A percentile compares a stretch with the other conserved stretches of the same genome.
phyloP scores from a whole-genome alignment of 2,888 invertebrate species.

The Drosophila dives region DNA sequence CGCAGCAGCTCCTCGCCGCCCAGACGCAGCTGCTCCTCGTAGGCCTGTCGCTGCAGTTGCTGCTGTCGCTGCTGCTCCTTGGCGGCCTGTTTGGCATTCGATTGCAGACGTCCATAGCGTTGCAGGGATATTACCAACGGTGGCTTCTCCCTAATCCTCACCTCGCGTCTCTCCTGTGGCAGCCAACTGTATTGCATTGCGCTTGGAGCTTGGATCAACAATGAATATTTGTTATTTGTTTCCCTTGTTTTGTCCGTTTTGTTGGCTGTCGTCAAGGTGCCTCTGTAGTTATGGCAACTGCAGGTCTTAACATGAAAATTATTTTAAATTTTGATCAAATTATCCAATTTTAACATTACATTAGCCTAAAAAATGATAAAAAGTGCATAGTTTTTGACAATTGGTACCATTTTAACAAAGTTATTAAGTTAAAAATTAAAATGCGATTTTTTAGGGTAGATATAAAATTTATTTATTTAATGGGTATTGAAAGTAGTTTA shows the following conservation, averaged over 20 bases:
- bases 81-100: slow-evolving; percentile 49
- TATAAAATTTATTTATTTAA: too few species aligned
- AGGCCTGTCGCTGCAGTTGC: slow-evolving; percentile 43
- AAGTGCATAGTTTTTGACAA: too few species aligned
- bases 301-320: background rate
- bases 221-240: slow-evolving; percentile 13
- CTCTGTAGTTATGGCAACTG: slow-evolving; percentile 6
- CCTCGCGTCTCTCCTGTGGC: slow-evolving; percentile 62
- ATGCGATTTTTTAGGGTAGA: background rate
- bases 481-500: background rate
- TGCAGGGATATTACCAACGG: slow-evolving; percentile 74
- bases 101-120: slow-evolving; percentile 52
- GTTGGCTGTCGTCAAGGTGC: slow-evolving; percentile 34
- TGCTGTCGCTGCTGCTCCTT: slow-evolving; percentile 37
- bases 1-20: slow-evolving; percentile 62
- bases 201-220: background rate
- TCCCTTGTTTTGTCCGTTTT: background rate
- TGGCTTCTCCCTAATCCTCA: slow-evolving; percentile 57
- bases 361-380: background rate
- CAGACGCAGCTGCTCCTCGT: slow-evolving; percentile 48
- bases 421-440: background rate
- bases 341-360: background rate
- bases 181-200: slow-evolving; percentile 69
- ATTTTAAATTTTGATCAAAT: background rate
- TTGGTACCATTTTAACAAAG: background rate